phyloP scores from a whole-genome alignment of 2,797 vertebrate genomes.

The Arvicola amphibius region DNA sequence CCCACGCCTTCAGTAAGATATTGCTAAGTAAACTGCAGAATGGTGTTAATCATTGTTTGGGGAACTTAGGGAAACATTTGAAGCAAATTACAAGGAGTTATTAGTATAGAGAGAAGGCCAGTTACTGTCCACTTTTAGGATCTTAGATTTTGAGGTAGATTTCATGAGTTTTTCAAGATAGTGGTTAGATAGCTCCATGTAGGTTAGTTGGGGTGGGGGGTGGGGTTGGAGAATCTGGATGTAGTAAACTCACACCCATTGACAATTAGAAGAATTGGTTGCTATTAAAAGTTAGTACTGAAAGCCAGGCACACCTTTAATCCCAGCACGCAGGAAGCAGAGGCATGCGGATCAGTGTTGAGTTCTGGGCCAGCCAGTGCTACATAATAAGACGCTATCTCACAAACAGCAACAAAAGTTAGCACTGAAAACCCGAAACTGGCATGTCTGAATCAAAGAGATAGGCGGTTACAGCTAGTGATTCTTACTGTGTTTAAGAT shows the following conservation, averaged over 20 bases:
- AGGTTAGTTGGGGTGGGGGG: neutral
- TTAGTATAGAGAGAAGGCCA: neutral
- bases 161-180: neutral
- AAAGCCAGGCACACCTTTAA: neutral
- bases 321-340: neutral
- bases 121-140: neutral
- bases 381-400: neutral
- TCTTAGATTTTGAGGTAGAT: neutral
- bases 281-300: neutral
- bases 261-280: conserved; percentile 22
- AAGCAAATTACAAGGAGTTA: neutral
- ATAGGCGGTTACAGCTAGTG: neutral
- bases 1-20: neutral
- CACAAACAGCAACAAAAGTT: neutral
- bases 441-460: neutral
- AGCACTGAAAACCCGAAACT: neutral
- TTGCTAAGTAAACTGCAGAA: neutral
- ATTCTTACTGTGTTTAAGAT: neutral
- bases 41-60: neutral
- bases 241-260: neutral
- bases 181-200: neutral
- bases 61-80: neutral
- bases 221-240: neutral
- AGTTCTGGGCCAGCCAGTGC: neutral
- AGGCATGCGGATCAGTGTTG: neutral